Evolutionary conservation across 2,888 invertebrate species (phyloP).

Genomic region (Tenthredo amoena): DNA sequence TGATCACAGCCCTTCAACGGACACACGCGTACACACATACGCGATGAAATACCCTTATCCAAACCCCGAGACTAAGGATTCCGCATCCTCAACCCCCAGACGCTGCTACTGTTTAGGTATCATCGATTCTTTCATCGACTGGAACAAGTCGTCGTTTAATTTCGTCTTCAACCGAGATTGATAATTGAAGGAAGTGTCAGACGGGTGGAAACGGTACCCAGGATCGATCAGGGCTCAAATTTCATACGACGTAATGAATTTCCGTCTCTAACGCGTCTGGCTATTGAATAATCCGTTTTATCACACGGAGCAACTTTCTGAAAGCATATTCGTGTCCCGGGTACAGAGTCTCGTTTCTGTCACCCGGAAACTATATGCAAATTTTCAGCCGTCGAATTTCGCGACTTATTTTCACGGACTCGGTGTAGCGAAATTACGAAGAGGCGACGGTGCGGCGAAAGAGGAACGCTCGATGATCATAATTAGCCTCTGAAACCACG

Average conservation of each 20-base stretch:
- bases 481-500: too few species aligned
- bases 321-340: conserved; percentile 17
- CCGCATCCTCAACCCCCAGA: not conserved
- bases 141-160: not conserved
- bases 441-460: too few species aligned
- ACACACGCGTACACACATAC: not conserved
- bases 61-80: not conserved
- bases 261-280: too few species aligned
- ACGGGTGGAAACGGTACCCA: conserved; percentile 22
- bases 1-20: conserved; percentile 24
- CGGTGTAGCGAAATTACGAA: too few species aligned
- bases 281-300: too few species aligned
- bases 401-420: not conserved
- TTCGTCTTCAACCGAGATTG: not conserved
- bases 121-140: not conserved
- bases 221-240: too few species aligned
- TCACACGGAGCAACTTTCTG: not conserved
- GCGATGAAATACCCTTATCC: not conserved
- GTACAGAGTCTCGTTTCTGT: not conserved
- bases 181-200: not conserved
- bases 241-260: too few species aligned
- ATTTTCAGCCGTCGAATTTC: not conserved
- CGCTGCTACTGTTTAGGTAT: not conserved
- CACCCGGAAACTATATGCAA: not conserved
- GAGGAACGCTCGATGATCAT: too few species aligned